Conservation (phyloP, 2,888 invertebrate genomes). For the Esperia sulphurella region DNA sequence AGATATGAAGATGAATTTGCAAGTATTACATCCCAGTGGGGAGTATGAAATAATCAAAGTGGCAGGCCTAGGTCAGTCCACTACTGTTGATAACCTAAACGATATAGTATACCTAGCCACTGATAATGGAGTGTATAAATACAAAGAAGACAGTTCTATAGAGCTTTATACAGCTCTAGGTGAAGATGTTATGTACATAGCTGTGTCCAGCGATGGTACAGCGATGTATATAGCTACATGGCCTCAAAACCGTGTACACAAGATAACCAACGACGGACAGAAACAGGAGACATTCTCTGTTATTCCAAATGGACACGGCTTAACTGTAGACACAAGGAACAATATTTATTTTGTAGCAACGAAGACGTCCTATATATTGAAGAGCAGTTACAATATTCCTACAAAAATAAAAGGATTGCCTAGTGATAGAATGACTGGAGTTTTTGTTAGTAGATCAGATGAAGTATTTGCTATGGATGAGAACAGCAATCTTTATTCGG, state of each 20-base stretch:
- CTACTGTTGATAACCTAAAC: slow-evolving; percentile 67
- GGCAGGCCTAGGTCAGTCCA: slow-evolving; percentile 62
- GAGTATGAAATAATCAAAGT: slow-evolving; percentile 57
- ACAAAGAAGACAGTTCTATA: slow-evolving; percentile 52
- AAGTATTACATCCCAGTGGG: slow-evolving; percentile 49
- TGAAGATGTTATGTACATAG: slow-evolving; percentile 69
- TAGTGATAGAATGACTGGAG: slow-evolving; percentile 57
- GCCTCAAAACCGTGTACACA: slow-evolving; percentile 67
- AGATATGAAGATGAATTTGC: slow-evolving; percentile 63
- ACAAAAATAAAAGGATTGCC: slow-evolving; percentile 62
- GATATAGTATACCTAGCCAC: slow-evolving; percentile 67
- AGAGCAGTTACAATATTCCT: slow-evolving; percentile 44
- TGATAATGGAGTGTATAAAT: slow-evolving; percentile 71
- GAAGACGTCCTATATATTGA: slow-evolving; percentile 59
- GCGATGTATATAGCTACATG: slow-evolving; percentile 66
- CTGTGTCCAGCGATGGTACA: slow-evolving; percentile 50
- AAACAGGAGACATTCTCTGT: slow-evolving; percentile 49
- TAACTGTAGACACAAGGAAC: slow-evolving; percentile 58
- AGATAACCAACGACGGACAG: slow-evolving; percentile 53
- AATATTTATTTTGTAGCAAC: slow-evolving; percentile 66
- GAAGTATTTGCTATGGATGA: slow-evolving; percentile 68
- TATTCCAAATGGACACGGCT: slow-evolving; percentile 65
- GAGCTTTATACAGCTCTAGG: slow-evolving; percentile 56
- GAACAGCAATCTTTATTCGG: slow-evolving; percentile 50
- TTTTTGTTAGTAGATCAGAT: slow-evolving; percentile 60